Evolutionary conservation across 2,888 invertebrate species (phyloP).

Genomic region (Spodoptera picta): DNA sequence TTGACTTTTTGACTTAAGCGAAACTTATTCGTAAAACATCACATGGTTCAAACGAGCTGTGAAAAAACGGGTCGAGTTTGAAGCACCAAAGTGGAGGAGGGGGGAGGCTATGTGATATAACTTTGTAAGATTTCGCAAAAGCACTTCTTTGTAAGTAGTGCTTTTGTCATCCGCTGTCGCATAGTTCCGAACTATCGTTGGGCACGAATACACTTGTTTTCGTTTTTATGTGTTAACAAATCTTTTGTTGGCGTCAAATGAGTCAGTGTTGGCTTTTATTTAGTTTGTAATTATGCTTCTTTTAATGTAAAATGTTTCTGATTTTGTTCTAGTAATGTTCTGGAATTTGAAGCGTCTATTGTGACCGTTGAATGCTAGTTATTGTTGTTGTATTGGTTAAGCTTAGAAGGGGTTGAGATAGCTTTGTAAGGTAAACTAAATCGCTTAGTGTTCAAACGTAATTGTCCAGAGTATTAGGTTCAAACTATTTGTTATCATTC

Average conservation of each 20-base stretch:
- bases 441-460: constrained; percentile 19
- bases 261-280: constrained; percentile 39
- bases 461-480: constrained; percentile 1
- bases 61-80: constrained; percentile 67
- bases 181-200: constrained; percentile 66
- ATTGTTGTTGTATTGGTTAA: not conserved
- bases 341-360: not conserved
- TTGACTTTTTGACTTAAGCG: constrained; percentile 34
- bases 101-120: constrained; percentile 64
- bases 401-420: constrained; percentile 3
- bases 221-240: constrained; percentile 27
- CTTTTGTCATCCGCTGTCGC: constrained; percentile 64
- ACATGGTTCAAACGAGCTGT: constrained; percentile 59
- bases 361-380: not conserved
- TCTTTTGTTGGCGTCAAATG: constrained; percentile 47
- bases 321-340: not conserved
- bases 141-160: constrained; percentile 66
- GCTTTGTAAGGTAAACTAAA: constrained; percentile 15
- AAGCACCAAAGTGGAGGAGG: constrained; percentile 54
- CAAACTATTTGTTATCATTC: constrained; percentile 16
- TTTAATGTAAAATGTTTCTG: constrained; percentile 8
- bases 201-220: constrained; percentile 59
- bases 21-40: constrained; percentile 53
- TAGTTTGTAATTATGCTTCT: constrained; percentile 41
- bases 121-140: constrained; percentile 68